A percentile compares a stretch with the other conserved stretches of the same genome.
phyloP scores from a whole-genome alignment of 2,113 vertebrate species.

The Spea bombifrons region DNA sequence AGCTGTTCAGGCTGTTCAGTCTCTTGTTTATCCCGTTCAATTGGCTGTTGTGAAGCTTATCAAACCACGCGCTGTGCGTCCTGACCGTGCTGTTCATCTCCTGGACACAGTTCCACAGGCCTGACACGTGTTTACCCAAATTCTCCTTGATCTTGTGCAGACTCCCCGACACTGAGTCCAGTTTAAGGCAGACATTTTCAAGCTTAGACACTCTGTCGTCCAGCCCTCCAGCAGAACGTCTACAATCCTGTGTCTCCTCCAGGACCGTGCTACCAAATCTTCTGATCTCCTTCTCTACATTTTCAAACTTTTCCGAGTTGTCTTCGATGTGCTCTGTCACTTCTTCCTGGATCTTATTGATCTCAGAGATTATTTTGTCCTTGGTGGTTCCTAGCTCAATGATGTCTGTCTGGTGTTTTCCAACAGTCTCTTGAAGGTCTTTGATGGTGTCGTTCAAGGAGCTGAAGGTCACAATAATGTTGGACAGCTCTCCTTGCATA shows the following conservation, averaged over 20 bases:
- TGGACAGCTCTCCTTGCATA: slow-evolving; percentile 74
- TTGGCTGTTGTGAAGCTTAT: slow-evolving; percentile 72
- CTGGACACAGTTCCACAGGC: slow-evolving; percentile 77
- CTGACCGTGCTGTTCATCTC: slow-evolving; percentile 75
- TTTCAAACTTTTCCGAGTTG: slow-evolving; percentile 66
- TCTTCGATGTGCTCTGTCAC: slow-evolving; percentile 65
- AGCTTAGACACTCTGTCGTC: slow-evolving; percentile 74
- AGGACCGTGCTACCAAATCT: slow-evolving; percentile 58
- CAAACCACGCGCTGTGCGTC: slow-evolving; percentile 66
- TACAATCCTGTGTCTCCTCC: slow-evolving; percentile 67
- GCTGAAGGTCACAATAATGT: slow-evolving; percentile 69
- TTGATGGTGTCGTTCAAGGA: slow-evolving; percentile 78
- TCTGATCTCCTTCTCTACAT: slow-evolving; percentile 63
- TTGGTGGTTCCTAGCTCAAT: slow-evolving; percentile 68
- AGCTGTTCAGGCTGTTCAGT: slow-evolving; percentile 73
- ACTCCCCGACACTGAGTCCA: slow-evolving; percentile 71
- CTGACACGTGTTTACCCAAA: slow-evolving; percentile 77
- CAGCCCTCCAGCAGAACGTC: slow-evolving; percentile 63
- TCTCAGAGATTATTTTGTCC: slow-evolving; percentile 73
- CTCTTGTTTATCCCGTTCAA: slow-evolving; percentile 63
- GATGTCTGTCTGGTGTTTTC: slow-evolving; percentile 70
- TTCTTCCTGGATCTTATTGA: slow-evolving; percentile 73
- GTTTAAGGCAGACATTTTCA: slow-evolving; percentile 76
- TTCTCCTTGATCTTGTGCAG: slow-evolving; percentile 77
- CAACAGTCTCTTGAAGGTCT: slow-evolving; percentile 71